These are phyloP conservation scores for Lamprologus sp. DNA, from an alignment of 2,113 vertebrate species.

Conservation along the genomic window DNA sequence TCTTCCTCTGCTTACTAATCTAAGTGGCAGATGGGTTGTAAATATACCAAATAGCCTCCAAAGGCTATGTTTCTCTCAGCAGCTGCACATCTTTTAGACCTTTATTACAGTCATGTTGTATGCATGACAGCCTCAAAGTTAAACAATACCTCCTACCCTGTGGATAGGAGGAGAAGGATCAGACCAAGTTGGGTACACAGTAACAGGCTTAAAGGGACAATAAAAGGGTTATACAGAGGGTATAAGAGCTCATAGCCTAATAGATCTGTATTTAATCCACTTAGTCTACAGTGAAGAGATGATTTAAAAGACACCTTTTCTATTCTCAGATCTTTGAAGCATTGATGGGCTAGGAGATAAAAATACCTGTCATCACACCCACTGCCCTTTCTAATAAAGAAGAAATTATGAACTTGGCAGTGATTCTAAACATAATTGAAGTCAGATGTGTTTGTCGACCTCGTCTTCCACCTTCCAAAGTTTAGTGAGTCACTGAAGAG, in stretches of 20 bases:
- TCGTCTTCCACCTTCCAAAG: neutral
- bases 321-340: neutral
- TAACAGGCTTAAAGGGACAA: neutral
- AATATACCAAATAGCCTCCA: neutral
- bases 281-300: neutral
- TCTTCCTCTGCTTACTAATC: neutral
- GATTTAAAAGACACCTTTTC: neutral
- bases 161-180: neutral
- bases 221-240: neutral
- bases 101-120: slow-evolving; percentile 4
- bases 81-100: neutral
- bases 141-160: neutral
- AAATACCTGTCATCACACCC: neutral
- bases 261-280: neutral
- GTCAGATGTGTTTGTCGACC: slow-evolving; percentile 8
- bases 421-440: slow-evolving; percentile 1
- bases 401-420: slow-evolving; percentile 1
- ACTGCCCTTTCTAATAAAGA: slow-evolving; percentile 3
- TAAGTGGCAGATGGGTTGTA: neutral
- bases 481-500: slow-evolving; percentile 9
- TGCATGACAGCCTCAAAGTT: neutral
- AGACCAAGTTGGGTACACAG: neutral
- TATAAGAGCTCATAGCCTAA: neutral
- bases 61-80: neutral
- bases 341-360: neutral